Percentiles rank a stretch among this genome's conserved stretches.
These are phyloP conservation scores for Scomber japonicus DNA, from an alignment of 2,113 vertebrate genomes.

Conservation along the genomic window DNA sequence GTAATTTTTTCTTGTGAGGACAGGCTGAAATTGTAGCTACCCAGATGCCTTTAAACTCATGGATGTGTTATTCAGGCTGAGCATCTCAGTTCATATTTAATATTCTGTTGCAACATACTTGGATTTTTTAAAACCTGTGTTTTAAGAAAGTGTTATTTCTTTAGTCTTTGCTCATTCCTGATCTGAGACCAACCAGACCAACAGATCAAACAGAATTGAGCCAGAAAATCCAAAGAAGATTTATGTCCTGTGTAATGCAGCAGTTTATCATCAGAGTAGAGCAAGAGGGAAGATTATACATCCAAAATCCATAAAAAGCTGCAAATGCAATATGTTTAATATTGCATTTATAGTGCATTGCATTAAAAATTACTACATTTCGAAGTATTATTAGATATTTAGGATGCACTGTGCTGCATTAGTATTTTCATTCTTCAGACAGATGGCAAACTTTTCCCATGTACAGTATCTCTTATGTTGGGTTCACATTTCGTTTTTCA, in stretches of 20 bases:
- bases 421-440: background rate
- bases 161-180: background rate
- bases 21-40: no score
- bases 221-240: background rate
- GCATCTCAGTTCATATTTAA: background rate
- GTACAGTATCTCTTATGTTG: constrained; percentile 1
- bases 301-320: background rate
- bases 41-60: background rate
- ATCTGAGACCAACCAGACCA: background rate
- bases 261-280: constrained; percentile 2
- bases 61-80: background rate
- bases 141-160: background rate
- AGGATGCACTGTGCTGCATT: background rate
- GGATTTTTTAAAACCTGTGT: background rate
- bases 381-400: background rate
- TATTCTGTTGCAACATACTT: background rate
- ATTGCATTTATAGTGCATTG: constrained; percentile 25
- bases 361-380: constrained; percentile 15
- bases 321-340: constrained; percentile 1
- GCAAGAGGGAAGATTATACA: background rate
- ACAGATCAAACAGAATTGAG: background rate
- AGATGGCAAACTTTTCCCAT: background rate
- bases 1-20: no score
- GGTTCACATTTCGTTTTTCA: constrained; percentile 4
- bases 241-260: background rate